phyloP scores from a whole-genome alignment of 2,113 vertebrate species.

The Sinocyclocheilus anophthalmus region DNA sequence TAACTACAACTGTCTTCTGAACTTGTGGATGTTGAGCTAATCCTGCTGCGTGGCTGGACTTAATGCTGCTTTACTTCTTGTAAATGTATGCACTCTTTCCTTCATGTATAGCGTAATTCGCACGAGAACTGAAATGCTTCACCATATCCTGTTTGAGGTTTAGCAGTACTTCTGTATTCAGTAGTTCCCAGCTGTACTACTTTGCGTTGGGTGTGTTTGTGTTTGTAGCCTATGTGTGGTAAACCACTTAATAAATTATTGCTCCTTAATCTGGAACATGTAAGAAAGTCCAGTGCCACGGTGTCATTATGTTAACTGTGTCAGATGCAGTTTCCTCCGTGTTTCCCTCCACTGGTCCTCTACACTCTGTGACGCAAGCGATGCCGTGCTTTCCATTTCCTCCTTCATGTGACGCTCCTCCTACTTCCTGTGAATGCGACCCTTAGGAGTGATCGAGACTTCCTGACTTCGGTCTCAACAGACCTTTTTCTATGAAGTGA shows the following conservation, averaged over 20 bases:
- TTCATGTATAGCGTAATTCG: neutral
- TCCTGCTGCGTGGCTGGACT: neutral
- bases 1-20: neutral
- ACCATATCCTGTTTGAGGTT: constrained; percentile 39
- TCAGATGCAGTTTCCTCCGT: neutral
- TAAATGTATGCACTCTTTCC: neutral
- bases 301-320: neutral
- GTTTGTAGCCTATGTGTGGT: neutral
- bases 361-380: constrained; percentile 10
- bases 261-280: constrained; percentile 13
- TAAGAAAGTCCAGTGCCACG: constrained; percentile 15
- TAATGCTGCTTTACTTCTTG: neutral
- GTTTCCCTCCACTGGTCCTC: constrained; percentile 12
- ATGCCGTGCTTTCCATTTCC: constrained; percentile 38
- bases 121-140: neutral
- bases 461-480: constrained; percentile 25
- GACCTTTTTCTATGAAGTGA: neutral
- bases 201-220: neutral
- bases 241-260: constrained; percentile 1
- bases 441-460: constrained; percentile 31
- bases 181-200: neutral
- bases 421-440: constrained; percentile 44
- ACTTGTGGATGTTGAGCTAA: neutral
- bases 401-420: constrained; percentile 28
- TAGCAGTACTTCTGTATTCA: constrained; percentile 9